Base-by-base conservation (phyloP, 2,888 invertebrate species). In the Athalia rosae region DNA sequence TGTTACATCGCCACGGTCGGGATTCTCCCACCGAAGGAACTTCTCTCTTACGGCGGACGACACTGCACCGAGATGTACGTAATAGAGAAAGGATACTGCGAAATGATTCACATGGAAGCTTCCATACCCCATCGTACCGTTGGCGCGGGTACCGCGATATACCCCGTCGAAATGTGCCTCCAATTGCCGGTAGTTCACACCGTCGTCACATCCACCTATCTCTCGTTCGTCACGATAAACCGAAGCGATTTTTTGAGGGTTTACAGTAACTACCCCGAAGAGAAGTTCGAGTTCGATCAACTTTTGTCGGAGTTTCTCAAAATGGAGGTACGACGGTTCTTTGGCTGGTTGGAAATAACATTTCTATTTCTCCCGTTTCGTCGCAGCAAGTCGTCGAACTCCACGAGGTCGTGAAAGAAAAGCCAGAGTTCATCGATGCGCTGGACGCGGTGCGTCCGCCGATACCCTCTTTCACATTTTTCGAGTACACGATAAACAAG, bases 21-120 rank as follows among this genome's bases (percentile, higher is more conserved):
- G 3, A 77, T 79, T 28, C 79, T 84, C 59, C 83, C 83, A n/a
- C 77, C 83, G 3, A 79, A 80, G 43, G 82, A 84, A 77, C 79
- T 84, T 2, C 78, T 85, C 7, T 80, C 81, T 3, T 84, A 83
- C 78, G 78, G 81, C 4, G 84, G 84, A 9, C 81, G 84, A 50
- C 79, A 81, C 9, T 81, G 80, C 47, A 82, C 81, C 41, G 82
- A 83, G 74, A 83, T 83, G 77, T 81, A 82, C 62, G 76, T 84
- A 3, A 82, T 85, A 15, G 77, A 81, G 43, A 76, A 78, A 43
- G 85, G 85, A 11, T 83, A 79, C 67, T 84, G 84, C 77, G 63
- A 79, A 66, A 79, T 84, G 58, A 48, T 61, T 61, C 58, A 76
- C 6, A 66, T 62, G 28, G 77, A 66, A n/a, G 28, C 13, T 11